These are phyloP conservation scores for Melanaphis sacchari DNA, from an alignment of 1,140 invertebrate genomes.

Conservation along the genomic window DNA sequence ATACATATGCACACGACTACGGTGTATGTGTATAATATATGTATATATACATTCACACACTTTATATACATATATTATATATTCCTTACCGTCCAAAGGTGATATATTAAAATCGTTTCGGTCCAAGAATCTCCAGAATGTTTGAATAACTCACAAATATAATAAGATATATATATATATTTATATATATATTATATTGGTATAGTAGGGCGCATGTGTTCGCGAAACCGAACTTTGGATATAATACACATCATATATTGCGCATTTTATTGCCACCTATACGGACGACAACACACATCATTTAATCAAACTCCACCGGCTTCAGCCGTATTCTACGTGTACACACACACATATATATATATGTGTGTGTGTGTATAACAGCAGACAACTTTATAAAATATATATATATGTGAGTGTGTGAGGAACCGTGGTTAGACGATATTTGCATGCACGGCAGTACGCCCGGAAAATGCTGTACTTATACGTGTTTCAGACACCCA, in stretches of 20 bases:
- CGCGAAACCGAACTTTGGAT: slow-evolving; percentile 50
- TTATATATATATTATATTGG: background rate
- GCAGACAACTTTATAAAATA: background rate
- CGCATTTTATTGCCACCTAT: slow-evolving; percentile 55
- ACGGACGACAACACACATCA: slow-evolving; percentile 26
- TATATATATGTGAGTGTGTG: background rate
- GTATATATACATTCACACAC: background rate
- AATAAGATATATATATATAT: background rate
- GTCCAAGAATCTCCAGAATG: slow-evolving; percentile 54
- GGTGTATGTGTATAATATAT: background rate
- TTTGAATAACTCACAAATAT: slow-evolving; percentile 49
- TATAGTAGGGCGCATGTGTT: background rate
- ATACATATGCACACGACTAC: background rate
- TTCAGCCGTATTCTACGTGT: background rate
- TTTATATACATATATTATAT: slow-evolving; percentile 29
- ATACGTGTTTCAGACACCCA: background rate
- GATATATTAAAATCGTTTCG: slow-evolving; percentile 56
- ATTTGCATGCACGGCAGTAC: background rate
- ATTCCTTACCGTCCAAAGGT: slow-evolving; percentile 49
- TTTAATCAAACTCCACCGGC: slow-evolving; percentile 43
- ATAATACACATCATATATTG: slow-evolving; percentile 50
- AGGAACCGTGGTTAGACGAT: background rate
- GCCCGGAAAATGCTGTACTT: background rate
- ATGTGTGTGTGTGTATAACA: background rate
- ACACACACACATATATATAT: no score